Evolutionary conservation across 2,797 vertebrate species (phyloP), one percentile per base, ranked within the genome.

Genomic region (Amniataba percoides): DNA sequence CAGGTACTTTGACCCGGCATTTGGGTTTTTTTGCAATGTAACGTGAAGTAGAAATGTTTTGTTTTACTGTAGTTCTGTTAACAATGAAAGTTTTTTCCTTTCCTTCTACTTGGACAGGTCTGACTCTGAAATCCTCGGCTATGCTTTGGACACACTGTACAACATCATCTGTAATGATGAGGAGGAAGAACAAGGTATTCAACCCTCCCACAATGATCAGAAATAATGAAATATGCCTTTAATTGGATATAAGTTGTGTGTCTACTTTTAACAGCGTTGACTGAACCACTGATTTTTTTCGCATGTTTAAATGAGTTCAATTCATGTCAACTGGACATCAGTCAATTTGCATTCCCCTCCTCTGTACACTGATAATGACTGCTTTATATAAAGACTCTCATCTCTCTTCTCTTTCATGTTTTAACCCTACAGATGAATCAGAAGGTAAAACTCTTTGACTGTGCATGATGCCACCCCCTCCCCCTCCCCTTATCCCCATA

Each of bases 81-180:
- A 65, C 2, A 27, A 7, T 57, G 12, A 36, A 21, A 27, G 4
- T 11, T 60, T 5, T 43, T 7, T 77, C 34, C 25, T 1, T 56
- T 61, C 7, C 36, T 63, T 12, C 42, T 58, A 43, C 60, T 49
- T 49, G 88, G 93, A 87, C 94, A 99, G 98, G 86, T 97, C 98
- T 40, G 98, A 99, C 95, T 98, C 98, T 77, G 98, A 99, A 96
- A 99, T 99, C 91, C 97, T 99, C 66, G 98, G 97, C 84, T 99
- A 99, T 87, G 97, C 98, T 92, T 95, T 99, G 96, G 98, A 99
- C 93, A 99, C 98, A 0, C 94, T 99, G 34, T 98, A 97, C 95
- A 99, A 99, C 85, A 91, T 99, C 81, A 96, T 99, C 93, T 97
- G 97, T 72, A 99, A 98, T 75, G 98, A 99, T 70, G 96, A 97